These are phyloP conservation scores for Diceros bicornis DNA, from an alignment of 2,797 vertebrate species.

Conservation along the genomic window DNA sequence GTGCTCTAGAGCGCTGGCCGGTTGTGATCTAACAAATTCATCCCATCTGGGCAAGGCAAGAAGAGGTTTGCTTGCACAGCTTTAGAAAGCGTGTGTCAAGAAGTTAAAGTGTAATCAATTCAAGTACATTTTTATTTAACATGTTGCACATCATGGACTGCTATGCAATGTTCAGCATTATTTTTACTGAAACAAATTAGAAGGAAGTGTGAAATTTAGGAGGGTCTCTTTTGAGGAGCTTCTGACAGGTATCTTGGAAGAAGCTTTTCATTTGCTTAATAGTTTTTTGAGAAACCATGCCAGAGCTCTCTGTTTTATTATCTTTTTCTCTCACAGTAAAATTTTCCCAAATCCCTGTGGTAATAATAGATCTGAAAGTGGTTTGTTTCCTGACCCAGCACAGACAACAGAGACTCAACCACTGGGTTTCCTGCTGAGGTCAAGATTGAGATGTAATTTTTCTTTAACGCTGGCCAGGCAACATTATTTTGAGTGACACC, in stretches of 20 bases:
- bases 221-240: not conserved
- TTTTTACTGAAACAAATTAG: slow-evolving; percentile 39
- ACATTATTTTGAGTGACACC: not conserved
- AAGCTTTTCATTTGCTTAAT: not conserved
- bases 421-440: not conserved
- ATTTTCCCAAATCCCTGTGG: not conserved
- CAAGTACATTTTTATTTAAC: not conserved
- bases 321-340: not conserved
- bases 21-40: fast-evolving
- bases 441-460: not conserved
- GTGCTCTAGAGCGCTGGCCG: not conserved
- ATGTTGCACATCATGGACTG: not conserved
- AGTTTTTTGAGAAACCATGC: slow-evolving; percentile 13
- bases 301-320: slow-evolving; percentile 9
- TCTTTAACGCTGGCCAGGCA: not conserved
- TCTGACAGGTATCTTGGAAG: not conserved
- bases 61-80: not conserved
- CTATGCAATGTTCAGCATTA: not conserved
- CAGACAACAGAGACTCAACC: not conserved
- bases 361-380: not conserved
- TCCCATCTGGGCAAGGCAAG: not conserved
- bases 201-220: not conserved
- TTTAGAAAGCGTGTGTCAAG: not conserved
- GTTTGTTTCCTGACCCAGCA: slow-evolving; percentile 49
- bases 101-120: not conserved